Base-by-base conservation (phyloP, 2,888 invertebrate genomes). In the Cephalotes varians region DNA sequence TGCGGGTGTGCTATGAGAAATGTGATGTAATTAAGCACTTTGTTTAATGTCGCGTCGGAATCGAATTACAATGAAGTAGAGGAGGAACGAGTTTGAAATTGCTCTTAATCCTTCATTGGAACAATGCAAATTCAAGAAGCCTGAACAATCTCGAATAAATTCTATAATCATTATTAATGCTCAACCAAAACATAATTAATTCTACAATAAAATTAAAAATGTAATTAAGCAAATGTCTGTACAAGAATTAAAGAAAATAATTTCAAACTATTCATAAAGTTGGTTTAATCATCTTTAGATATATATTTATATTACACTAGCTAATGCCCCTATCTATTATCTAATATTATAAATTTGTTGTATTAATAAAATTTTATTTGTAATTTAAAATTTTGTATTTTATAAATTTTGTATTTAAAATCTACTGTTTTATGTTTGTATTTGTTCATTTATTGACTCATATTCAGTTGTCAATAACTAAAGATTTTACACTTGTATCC, bases 21-120 rank as follows among this genome's bases (percentile, higher is more conserved):
- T 71, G 77, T 71, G 77, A 58, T 79, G 71, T 79, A 79, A 79
- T 79, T 79, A 79, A 79, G 71, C 34, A 56, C 77, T 79, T 79
- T 79, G 77, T 79, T 79, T 79, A 79, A 79, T 79, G 56, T 71
- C 71, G 44, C 44, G 77, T 25, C 77, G 44, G 77, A 79, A 79
- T 79, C 71, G 71, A 71, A 79, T 79, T 79, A 79, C 56, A 56
- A 71, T 71, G 12, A 58, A 71, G 77, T 56, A 31, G 34, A 34
- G 31, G 44, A 79, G 34, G 47, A 44, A 44, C 40, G 31, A 79
- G 44, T 71, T 56, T 34, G 56, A 71, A 56, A 71, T 58, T 71
- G 71, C 71, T 71, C 56, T 71, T 79, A 56, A 79, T 71, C 72
- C 15, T 37, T 34, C n/a, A 65, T 25, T 37, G 51, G n/a, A 71